Conservation (phyloP, 1,140 invertebrate species). For the Trypoxylus dichotomus region DNA sequence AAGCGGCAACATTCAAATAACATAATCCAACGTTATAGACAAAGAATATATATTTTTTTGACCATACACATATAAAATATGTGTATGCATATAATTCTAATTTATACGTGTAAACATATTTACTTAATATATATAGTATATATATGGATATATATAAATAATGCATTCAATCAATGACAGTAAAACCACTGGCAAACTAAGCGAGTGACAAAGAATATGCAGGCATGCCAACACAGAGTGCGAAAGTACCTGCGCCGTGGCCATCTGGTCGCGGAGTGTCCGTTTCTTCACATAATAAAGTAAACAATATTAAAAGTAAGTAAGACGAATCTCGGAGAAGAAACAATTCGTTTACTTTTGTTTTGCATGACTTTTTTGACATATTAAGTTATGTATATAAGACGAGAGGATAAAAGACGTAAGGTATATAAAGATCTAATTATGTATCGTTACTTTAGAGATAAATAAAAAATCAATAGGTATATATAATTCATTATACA, state of each 20-base stretch:
- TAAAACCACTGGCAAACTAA: slow-evolving; percentile 53
- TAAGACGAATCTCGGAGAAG: not conserved
- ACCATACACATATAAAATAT: not conserved
- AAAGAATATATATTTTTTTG: not conserved
- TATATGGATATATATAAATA: slow-evolving; percentile 19
- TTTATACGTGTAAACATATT: not conserved
- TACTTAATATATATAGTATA: slow-evolving; percentile 26
- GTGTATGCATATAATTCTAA: too few species aligned
- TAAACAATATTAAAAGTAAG: slow-evolving; percentile 18
- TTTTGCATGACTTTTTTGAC: not conserved
- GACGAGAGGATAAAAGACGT: too few species aligned
- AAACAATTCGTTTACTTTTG: not conserved
- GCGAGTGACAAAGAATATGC: slow-evolving; percentile 51
- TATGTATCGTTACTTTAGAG: not conserved
- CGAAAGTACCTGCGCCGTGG: slow-evolving; percentile 44
- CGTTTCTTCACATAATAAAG: slow-evolving; percentile 38
- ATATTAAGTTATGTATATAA: not conserved
- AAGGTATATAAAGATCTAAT: not conserved
- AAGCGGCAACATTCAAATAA: slow-evolving; percentile 2
- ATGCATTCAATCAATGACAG: slow-evolving; percentile 46
- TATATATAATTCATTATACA: too few species aligned
- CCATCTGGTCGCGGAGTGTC: slow-evolving; percentile 36
- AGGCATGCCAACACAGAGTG: slow-evolving; percentile 53
- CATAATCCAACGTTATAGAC: not conserved
- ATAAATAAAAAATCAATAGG: too few species aligned